Conservation (phyloP, 1,140 invertebrate genomes). For the Panagrolaimus sp. region DNA sequence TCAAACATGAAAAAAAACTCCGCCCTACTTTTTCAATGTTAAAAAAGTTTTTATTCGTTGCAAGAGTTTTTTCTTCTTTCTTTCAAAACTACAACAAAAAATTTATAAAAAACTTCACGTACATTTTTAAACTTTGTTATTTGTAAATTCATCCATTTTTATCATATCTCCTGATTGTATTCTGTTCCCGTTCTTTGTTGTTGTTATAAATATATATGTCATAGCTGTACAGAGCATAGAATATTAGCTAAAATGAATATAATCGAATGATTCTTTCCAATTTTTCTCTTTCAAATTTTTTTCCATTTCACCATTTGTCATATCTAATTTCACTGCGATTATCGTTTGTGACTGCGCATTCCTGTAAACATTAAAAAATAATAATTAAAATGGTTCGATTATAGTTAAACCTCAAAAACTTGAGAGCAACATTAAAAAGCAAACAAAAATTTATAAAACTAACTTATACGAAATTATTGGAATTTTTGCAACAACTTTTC, state of each 20-base stretch:
- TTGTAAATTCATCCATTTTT: slow-evolving; percentile 18
- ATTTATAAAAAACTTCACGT: slow-evolving; percentile 7
- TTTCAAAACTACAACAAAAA: slow-evolving; percentile 13
- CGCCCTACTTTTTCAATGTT: not conserved
- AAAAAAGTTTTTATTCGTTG: not conserved
- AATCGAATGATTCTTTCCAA: slow-evolving; percentile 63
- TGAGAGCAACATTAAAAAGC: not conserved
- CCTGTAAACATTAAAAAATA: slow-evolving; percentile 65
- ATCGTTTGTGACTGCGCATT: slow-evolving; percentile 68
- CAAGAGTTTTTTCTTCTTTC: not conserved
- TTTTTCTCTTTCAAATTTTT: slow-evolving; percentile 60
- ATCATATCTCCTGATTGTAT: too few species aligned
- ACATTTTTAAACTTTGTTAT: not conserved
- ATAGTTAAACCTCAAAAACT: too few species aligned
- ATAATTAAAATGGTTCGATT: slow-evolving; percentile 16
- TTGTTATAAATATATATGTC: not conserved
- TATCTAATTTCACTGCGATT: slow-evolving; percentile 71
- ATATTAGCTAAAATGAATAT: slow-evolving; percentile 69
- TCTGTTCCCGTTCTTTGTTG: too few species aligned
- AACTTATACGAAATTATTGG: slow-evolving; percentile 64
- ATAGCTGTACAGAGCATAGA: slow-evolving; percentile 65
- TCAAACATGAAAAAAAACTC: slow-evolving; percentile 8
- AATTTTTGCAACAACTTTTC: slow-evolving; percentile 64
- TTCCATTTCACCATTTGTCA: slow-evolving; percentile 63
- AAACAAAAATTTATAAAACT: slow-evolving; percentile 20